Evolutionary conservation across 2,797 vertebrate genomes (phyloP).

Genomic region (Coilia nasus): DNA sequence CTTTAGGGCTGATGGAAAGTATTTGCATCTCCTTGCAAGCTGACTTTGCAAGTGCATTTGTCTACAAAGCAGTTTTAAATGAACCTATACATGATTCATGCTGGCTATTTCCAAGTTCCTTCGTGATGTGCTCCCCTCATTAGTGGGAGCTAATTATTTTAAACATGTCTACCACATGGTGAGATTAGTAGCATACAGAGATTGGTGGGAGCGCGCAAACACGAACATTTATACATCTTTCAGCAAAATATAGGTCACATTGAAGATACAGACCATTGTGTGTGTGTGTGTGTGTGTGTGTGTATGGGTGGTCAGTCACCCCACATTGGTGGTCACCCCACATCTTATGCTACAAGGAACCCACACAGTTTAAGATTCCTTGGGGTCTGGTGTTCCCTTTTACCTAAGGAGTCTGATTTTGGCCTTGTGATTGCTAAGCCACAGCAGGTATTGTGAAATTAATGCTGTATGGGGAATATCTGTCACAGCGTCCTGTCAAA

Average conservation of each 20-base stretch:
- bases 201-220: constrained; percentile 9
- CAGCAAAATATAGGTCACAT: not conserved
- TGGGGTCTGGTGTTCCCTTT: not conserved
- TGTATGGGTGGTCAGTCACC: not conserved
- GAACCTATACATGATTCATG: constrained; percentile 79
- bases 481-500: constrained; percentile 54
- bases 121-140: constrained; percentile 59
- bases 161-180: constrained; percentile 56
- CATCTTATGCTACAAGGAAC: not conserved
- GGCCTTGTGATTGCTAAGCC: constrained; percentile 29
- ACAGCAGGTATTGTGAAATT: constrained; percentile 41
- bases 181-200: constrained; percentile 37
- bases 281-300: not conserved
- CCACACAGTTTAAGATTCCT: not conserved
- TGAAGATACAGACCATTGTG: not conserved
- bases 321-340: not conserved
- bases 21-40: constrained; percentile 69
- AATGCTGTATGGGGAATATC: constrained; percentile 50
- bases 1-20: constrained; percentile 50
- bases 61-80: constrained; percentile 79
- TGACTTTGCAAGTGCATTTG: constrained; percentile 76
- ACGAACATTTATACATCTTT: not conserved
- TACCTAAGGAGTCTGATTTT: constrained; percentile 10
- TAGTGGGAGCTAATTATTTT: constrained; percentile 65
- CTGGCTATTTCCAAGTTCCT: constrained; percentile 66